These are phyloP conservation scores for Sebastes matsubarae DNA, from an alignment of 2,797 vertebrate genomes.

Conservation along the genomic window DNA sequence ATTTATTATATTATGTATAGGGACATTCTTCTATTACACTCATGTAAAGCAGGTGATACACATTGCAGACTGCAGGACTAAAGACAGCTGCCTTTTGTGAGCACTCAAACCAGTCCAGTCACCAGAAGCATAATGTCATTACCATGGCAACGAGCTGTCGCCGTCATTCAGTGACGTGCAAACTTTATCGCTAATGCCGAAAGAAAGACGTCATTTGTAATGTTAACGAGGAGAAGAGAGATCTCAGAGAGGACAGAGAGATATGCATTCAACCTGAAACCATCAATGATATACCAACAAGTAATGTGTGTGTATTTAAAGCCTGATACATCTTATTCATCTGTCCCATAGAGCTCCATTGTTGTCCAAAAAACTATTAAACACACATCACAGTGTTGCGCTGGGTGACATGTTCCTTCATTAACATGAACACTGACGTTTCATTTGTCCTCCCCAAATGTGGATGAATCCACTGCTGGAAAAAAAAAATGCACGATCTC, in stretches of 20 bases:
- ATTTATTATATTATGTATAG: not conserved
- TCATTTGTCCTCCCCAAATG: not conserved
- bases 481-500: not conserved
- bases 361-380: not conserved
- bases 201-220: not conserved
- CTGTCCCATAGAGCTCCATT: not conserved
- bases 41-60: not conserved
- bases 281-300: not conserved
- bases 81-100: not conserved
- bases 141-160: constrained; percentile 9
- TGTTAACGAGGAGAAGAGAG: not conserved
- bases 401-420: not conserved
- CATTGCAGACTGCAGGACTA: not conserved
- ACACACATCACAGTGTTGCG: not conserved
- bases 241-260: not conserved
- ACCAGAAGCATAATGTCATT: constrained; percentile 21
- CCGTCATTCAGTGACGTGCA: not conserved
- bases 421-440: not conserved
- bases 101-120: not conserved
- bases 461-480: not conserved
- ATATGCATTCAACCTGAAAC: not conserved
- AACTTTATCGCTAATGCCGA: not conserved
- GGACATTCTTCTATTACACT: not conserved
- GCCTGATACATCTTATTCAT: not conserved
- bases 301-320: not conserved